Base-by-base conservation (phyloP, 2,113 vertebrate species). In the Rhinopomastus cyanomelas region DNA sequence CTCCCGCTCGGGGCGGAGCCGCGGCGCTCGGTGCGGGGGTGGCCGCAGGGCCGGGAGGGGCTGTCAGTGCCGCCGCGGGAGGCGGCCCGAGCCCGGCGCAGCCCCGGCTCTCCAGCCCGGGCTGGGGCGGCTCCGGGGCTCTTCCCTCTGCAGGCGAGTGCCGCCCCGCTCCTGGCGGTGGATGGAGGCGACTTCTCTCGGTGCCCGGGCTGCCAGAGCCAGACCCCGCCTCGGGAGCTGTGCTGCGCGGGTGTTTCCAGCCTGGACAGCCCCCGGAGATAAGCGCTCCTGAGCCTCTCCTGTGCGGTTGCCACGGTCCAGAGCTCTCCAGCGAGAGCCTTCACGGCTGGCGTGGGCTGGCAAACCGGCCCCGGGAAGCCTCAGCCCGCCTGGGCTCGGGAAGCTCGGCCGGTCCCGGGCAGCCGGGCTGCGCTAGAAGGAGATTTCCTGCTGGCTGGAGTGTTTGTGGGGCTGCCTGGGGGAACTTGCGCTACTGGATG, bases 401-500 rank as follows among this genome's bases (percentile, higher is more conserved):
- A 36, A 21, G 13, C 6, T 1, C 44, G 2, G 4, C 20, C 3
- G 2, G 30, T 14, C 52, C 11, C 1, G 16, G 34, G 34, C 17
- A 80, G 52, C 4, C n/a, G 9, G 42, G 11, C 19, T 2, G 1
- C 30, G 1, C 30, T 27, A 30, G 32, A 5, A 42, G 34, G 68
- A 67, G 44, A 32, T 56, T 95, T 90, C 69, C 65, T 84, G 34
- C 49, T 86, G 80, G 42, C 1, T 8, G 68, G 68, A 85, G 84
- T 13, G 5, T 59, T 86, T 91, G 90, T 67, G 49, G 66, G 57
- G 68, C 74, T 87, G 71, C 62, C 94, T 90, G 5, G 62, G 62
- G 91, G 62, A 96, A 96, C 95, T 96, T 94, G 95, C 84, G 42
- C 71, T 96, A 93, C 95, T 92, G 94, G 92, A 96, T 96, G 94